A percentile compares a stretch with the other conserved stretches of the same genome.
phyloP scores from a whole-genome alignment of 2,888 invertebrate genomes.

The Digitonthophagus gazella region DNA sequence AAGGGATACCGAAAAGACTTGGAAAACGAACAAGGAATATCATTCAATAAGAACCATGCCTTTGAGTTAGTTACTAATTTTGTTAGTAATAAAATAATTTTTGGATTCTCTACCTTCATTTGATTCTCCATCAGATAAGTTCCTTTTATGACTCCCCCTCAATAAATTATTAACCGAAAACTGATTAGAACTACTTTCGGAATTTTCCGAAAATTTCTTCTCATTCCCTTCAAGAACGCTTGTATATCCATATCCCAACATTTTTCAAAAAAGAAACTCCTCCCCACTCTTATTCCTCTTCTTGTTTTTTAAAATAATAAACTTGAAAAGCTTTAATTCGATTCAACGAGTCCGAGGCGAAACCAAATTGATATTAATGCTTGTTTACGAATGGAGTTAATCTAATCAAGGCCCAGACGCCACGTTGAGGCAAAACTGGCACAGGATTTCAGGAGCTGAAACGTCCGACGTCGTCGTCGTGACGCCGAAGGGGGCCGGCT shows the following conservation, averaged over 20 bases:
- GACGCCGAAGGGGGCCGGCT: conserved; percentile 24
- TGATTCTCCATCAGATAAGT: conserved; percentile 41
- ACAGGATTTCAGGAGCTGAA: conserved; percentile 42
- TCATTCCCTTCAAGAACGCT: conserved; percentile 21
- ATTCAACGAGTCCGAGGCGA: conserved; percentile 17
- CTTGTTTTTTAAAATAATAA: conserved; percentile 28
- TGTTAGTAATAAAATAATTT: background rate
- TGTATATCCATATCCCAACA: background rate
- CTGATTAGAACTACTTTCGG: conserved; percentile 45
- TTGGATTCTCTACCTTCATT: conserved; percentile 42
- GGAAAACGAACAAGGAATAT: background rate
- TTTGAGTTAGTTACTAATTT: too few relatives aligned
- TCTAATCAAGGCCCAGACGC: conserved; percentile 43
- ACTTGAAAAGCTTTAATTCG: conserved; percentile 32
- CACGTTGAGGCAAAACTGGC: conserved; percentile 43
- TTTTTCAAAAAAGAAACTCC: conserved; percentile 7
- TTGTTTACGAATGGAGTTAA: conserved; percentile 45
- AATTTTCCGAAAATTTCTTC: conserved; percentile 35
- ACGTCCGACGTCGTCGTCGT: conserved; percentile 33
- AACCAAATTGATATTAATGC: conserved; percentile 48
- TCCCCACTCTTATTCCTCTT: conserved; percentile 14
- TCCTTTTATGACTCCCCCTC: conserved; percentile 44
- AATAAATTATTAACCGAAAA: conserved; percentile 50
- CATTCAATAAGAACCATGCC: too few relatives aligned
- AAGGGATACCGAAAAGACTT: background rate